A percentile compares a stretch with the other conserved stretches of the same genome.
These are phyloP conservation scores for Anorthoa munda DNA, from an alignment of 2,888 invertebrate genomes.

Conservation along the genomic window DNA sequence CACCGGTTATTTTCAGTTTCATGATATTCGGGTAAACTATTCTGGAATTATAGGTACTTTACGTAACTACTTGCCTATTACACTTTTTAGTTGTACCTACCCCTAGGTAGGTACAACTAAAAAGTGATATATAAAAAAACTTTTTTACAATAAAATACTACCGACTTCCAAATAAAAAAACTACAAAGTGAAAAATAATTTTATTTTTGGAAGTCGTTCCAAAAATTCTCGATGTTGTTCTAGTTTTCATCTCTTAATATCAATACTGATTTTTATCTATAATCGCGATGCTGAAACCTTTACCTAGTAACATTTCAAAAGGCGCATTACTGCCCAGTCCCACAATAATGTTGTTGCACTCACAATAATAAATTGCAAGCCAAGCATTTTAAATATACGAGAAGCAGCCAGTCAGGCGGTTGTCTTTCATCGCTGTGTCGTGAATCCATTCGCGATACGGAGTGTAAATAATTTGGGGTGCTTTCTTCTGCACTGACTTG, in stretches of 20 bases:
- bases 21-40: no score
- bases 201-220: no score
- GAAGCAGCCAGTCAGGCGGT: conserved; percentile 42
- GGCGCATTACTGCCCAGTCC: conserved; percentile 31
- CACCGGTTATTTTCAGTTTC: no score
- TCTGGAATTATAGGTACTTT: no score
- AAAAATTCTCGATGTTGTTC: neutral
- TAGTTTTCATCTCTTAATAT: neutral
- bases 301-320: conserved; percentile 28
- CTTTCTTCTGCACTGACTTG: conserved; percentile 52
- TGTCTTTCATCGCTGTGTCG: conserved; percentile 77
- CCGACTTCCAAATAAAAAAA: no score
- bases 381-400: conserved; percentile 46
- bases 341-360: conserved; percentile 60
- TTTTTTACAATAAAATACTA: no score
- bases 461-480: conserved; percentile 72
- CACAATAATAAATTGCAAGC: conserved; percentile 58
- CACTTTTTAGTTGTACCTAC: no score
- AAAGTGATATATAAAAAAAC: no score
- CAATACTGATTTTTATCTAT: neutral
- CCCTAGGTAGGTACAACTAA: no score
- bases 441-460: conserved; percentile 75
- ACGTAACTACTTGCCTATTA: no score
- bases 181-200: no score
- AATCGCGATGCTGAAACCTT: neutral